Evolutionary conservation across 2,888 invertebrate species (phyloP).

Genomic region (Caenorhabditis sp.): DNA sequence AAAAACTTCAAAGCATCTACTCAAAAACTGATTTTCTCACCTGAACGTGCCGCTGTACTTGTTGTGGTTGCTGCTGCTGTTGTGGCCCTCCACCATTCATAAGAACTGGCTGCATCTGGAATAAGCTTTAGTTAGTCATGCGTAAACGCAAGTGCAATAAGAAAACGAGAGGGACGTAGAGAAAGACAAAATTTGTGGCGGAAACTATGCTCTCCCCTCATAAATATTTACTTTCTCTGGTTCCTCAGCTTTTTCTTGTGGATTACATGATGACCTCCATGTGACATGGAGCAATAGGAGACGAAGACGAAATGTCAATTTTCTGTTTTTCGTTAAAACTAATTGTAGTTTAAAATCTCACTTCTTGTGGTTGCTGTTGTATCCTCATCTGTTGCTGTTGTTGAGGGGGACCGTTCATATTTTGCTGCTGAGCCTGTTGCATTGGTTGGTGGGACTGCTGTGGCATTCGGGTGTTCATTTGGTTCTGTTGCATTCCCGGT

Average conservation of each 20-base stretch:
- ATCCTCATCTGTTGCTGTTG: slow-evolving; percentile 38
- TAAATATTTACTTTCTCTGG: slow-evolving; percentile 41
- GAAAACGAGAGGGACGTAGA: neutral
- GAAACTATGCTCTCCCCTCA: slow-evolving; percentile 33
- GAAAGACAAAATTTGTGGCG: slow-evolving; percentile 4
- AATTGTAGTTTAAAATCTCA: neutral
- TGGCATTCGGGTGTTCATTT: neutral
- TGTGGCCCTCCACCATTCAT: slow-evolving; percentile 16
- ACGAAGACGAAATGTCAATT: too few species aligned
- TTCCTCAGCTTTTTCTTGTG: slow-evolving; percentile 9
- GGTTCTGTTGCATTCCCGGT: neutral
- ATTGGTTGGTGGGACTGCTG: slow-evolving; percentile 23
- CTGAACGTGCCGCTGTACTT: slow-evolving; percentile 9
- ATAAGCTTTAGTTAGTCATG: slow-evolving; percentile 27
- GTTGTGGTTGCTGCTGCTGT: slow-evolving; percentile 26
- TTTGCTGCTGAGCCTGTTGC: slow-evolving; percentile 9
- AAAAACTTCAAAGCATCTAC: neutral
- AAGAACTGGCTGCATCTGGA: slow-evolving; percentile 17
- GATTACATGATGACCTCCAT: slow-evolving; percentile 8
- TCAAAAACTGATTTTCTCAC: neutral
- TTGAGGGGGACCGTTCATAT: slow-evolving; percentile 1
- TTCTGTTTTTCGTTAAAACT: too few species aligned
- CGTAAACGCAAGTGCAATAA: slow-evolving; percentile 19
- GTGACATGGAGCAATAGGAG: neutral
- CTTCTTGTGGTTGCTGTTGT: slow-evolving; percentile 32